Evolutionary conservation across 2,113 vertebrate species (phyloP).

Genomic region (Catagonus wagneri): DNA sequence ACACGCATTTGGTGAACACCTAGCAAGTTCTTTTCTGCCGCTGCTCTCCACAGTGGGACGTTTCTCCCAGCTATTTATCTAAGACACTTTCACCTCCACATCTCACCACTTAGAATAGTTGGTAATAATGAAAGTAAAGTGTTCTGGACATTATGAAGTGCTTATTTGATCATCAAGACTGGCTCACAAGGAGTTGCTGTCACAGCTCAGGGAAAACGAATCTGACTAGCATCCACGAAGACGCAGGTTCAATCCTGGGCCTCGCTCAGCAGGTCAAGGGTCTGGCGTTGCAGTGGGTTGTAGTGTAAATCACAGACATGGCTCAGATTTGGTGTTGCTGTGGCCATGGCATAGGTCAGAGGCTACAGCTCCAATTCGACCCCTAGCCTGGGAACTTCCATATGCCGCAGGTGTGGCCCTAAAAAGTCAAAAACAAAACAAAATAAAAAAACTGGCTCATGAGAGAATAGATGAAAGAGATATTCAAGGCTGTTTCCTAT

Average conservation of each 20-base stretch:
- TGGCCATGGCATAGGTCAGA: too few species aligned
- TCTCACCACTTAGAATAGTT: not conserved
- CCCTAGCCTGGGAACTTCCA: too few species aligned
- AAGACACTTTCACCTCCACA: not conserved
- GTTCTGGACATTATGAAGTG: not conserved
- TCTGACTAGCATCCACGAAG: too few species aligned
- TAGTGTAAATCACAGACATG: too few species aligned
- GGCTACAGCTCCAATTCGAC: too few species aligned
- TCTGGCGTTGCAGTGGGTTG: too few species aligned
- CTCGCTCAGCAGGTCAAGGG: too few species aligned
- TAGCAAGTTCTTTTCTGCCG: not conserved
- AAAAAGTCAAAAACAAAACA: too few species aligned
- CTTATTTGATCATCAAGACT: not conserved
- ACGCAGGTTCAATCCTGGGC: too few species aligned
- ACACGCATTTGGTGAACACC: not conserved
- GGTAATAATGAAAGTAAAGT: not conserved
- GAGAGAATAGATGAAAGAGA: not conserved
- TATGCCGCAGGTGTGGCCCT: too few species aligned
- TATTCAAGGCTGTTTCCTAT: not conserved
- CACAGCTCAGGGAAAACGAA: too few species aligned
- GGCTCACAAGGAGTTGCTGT: not conserved
- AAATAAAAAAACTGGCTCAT: not conserved
- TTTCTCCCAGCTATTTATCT: not conserved
- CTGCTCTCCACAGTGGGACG: not conserved
- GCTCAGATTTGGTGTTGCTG: too few species aligned